These are phyloP conservation scores for Chaenodraco wilsoni DNA, from an alignment of 2,797 vertebrate genomes.

Conservation along the genomic window DNA sequence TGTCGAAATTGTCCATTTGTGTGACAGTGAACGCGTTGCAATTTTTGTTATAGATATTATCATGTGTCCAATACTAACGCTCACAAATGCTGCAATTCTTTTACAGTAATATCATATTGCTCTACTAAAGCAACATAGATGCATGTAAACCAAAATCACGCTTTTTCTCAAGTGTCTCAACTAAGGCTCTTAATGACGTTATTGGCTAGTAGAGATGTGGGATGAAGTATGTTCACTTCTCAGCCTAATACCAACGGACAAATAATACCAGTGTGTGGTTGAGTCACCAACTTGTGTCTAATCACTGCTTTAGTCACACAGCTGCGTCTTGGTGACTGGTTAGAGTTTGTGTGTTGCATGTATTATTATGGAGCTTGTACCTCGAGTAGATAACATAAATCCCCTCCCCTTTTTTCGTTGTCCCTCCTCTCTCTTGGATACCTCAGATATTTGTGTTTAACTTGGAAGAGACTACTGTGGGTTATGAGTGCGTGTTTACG, in stretches of 20 bases:
- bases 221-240: constrained; percentile 29
- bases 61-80: not conserved
- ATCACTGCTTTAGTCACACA: constrained; percentile 35
- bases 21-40: too few species aligned
- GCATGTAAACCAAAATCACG: not conserved
- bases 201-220: constrained; percentile 11
- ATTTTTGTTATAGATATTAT: not conserved
- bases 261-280: constrained; percentile 24
- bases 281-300: constrained; percentile 43
- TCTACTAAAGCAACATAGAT: not conserved
- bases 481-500: constrained; percentile 23
- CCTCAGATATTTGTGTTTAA: constrained; percentile 8
- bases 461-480: not conserved
- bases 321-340: constrained; percentile 3
- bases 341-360: constrained; percentile 10
- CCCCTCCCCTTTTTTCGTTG: not conserved
- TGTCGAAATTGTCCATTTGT: too few species aligned
- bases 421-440: not conserved
- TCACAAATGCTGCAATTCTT: not conserved
- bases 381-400: not conserved
- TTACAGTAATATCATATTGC: not conserved
- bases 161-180: not conserved
- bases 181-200: constrained; percentile 6
- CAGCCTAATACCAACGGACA: constrained; percentile 37
- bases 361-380: not conserved